A percentile compares a stretch with the other conserved stretches of the same genome.
phyloP scores from a whole-genome alignment of 2,113 vertebrate species.

The Psammodynastes pulverulentus region DNA sequence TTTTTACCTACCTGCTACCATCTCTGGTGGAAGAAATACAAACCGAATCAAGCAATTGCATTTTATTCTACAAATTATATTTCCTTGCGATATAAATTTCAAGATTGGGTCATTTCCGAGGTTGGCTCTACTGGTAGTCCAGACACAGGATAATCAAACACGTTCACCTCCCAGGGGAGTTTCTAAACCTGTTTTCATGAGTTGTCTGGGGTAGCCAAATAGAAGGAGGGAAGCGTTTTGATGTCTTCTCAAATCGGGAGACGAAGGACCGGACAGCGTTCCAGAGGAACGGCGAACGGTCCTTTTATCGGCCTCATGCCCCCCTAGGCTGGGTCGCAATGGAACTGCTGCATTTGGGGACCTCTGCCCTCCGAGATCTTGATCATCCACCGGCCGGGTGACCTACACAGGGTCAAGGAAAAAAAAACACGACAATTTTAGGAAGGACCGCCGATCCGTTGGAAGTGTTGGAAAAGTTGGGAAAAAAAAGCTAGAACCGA shows the following conservation, averaged over 20 bases:
- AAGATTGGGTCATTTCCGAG: conserved; percentile 9
- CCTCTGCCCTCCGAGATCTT: too few species aligned
- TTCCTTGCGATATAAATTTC: background rate
- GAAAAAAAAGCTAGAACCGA: background rate
- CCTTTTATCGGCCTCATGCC: background rate
- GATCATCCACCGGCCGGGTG: background rate
- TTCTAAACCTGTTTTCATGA: conserved; percentile 65
- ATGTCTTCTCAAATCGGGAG: background rate
- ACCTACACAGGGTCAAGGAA: background rate
- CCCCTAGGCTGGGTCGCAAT: background rate
- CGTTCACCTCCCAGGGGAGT: conserved; percentile 39
- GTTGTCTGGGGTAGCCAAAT: background rate
- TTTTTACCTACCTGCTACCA: background rate
- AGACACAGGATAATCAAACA: conserved; percentile 40
- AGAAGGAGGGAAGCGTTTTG: background rate
- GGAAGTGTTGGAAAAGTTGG: background rate
- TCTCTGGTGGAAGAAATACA: background rate
- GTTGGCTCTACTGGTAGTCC: conserved; percentile 3
- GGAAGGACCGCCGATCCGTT: background rate
- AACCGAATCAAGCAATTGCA: background rate
- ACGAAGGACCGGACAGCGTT: background rate
- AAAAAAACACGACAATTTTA: background rate
- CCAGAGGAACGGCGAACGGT: background rate
- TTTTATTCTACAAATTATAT: background rate
- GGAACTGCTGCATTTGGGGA: background rate